These are phyloP conservation scores for Nannospalax galili DNA, from an alignment of 2,113 vertebrate species.

Conservation along the genomic window DNA sequence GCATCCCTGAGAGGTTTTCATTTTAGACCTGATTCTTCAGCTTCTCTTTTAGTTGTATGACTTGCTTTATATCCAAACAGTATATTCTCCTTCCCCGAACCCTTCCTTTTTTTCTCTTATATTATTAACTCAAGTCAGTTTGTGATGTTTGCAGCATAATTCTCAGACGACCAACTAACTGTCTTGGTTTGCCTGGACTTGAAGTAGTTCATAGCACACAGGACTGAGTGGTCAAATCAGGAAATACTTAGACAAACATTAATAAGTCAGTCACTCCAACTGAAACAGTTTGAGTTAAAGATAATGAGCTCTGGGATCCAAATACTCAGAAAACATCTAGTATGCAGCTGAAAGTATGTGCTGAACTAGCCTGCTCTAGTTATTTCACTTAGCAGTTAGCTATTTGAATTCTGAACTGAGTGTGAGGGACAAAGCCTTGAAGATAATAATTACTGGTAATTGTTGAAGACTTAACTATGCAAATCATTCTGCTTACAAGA, in stretches of 20 bases:
- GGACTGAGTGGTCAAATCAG: conserved; percentile 17
- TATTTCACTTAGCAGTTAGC: conserved; percentile 10
- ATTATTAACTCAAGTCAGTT: conserved; percentile 35
- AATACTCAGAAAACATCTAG: not conserved
- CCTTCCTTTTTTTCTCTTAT: not conserved
- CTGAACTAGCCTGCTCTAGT: not conserved
- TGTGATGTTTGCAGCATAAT: conserved; percentile 1
- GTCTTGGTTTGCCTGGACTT: conserved; percentile 20
- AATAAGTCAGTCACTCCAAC: conserved; percentile 30
- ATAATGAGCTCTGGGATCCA: conserved; percentile 19
- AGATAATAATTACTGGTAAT: conserved; percentile 38
- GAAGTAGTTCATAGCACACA: not conserved
- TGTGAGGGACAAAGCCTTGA: conserved; percentile 4
- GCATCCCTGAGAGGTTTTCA: conserved; percentile 20
- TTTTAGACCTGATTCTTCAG: conserved; percentile 14
- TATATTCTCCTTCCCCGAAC: not conserved
- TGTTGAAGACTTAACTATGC: not conserved
- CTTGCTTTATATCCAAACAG: conserved; percentile 19
- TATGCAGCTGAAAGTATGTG: conserved; percentile 21
- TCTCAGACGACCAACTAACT: conserved; percentile 17
- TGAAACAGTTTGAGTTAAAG: conserved; percentile 41
- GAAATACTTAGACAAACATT: not conserved
- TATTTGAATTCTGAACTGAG: conserved; percentile 33
- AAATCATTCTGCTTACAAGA: not conserved
- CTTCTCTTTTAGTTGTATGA: conserved; percentile 56